Evolutionary conservation across 2,113 vertebrate species (phyloP).

Genomic region (Misgurnus mizolepis): DNA sequence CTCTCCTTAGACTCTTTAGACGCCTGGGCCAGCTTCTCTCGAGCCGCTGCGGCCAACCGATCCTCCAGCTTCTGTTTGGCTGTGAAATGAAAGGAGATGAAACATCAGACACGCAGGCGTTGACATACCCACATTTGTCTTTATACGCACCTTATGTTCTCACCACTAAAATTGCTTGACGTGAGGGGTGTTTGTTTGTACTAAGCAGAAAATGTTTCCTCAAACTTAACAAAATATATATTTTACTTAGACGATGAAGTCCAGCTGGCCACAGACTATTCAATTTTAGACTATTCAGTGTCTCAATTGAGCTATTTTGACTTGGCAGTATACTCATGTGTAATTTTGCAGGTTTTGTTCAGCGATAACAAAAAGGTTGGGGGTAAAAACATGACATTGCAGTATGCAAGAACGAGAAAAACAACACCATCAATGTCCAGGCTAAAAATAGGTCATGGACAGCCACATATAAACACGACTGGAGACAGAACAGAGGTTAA

Average conservation of each 20-base stretch:
- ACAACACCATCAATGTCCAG: slow-evolving; percentile 17
- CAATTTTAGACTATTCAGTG: not conserved
- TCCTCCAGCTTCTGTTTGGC: slow-evolving; percentile 98
- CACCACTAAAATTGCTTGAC: not conserved
- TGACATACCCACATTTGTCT: not conserved
- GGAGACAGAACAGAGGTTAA: slow-evolving; percentile 43
- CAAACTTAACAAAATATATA: too few relatives aligned
- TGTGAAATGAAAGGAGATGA: slow-evolving; percentile 56
- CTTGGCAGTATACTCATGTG: not conserved
- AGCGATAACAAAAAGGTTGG: not conserved
- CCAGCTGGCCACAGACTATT: not conserved
- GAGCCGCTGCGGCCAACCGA: slow-evolving; percentile 92
- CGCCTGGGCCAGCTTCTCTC: slow-evolving; percentile 96
- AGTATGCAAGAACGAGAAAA: slow-evolving; percentile 54
- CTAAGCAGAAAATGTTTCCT: not conserved
- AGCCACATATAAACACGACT: slow-evolving; percentile 58
- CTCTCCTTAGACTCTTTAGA: slow-evolving; percentile 98
- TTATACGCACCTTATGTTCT: not conserved
- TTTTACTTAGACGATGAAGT: not conserved
- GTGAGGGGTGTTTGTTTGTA: not conserved
- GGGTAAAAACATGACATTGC: slow-evolving; percentile 53
- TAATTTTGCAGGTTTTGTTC: slow-evolving; percentile 20
- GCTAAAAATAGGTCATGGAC: slow-evolving; percentile 63
- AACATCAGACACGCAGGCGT: slow-evolving; percentile 32
- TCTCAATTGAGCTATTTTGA: slow-evolving; percentile 19